These are phyloP conservation scores for Atta cephalotes DNA, from an alignment of 1,140 invertebrate genomes.

Conservation along the genomic window DNA sequence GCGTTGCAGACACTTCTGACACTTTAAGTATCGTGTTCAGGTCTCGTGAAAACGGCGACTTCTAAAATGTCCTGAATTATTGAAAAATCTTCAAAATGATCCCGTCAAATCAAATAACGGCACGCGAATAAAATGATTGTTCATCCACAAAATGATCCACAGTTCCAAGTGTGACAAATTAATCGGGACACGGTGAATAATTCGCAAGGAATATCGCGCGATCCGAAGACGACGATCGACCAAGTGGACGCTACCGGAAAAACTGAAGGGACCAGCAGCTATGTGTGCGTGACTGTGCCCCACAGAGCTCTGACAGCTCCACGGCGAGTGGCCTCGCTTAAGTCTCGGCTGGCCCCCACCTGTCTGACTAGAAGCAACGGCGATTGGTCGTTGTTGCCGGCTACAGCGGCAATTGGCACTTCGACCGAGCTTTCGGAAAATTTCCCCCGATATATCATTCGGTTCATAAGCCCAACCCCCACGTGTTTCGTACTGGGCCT, in stretches of 20 bases:
- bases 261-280: slow-evolving; percentile 76
- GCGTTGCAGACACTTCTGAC: slow-evolving; percentile 51
- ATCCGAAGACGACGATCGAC: slow-evolving; percentile 36
- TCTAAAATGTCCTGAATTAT: slow-evolving; percentile 4
- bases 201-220: slow-evolving; percentile 47
- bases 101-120: not conserved
- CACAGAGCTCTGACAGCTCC: slow-evolving; percentile 87
- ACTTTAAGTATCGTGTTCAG: slow-evolving; percentile 6
- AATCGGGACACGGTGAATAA: not conserved
- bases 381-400: slow-evolving; percentile 82
- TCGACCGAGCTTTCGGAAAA: slow-evolving; percentile 83
- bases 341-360: slow-evolving; percentile 84
- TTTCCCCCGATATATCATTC: slow-evolving; percentile 80
- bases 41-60: not conserved
- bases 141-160: not conserved
- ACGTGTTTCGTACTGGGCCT: slow-evolving; percentile 45
- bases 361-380: slow-evolving; percentile 73
- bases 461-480: slow-evolving; percentile 67
- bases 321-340: slow-evolving; percentile 86
- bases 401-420: slow-evolving; percentile 83
- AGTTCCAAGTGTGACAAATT: slow-evolving; percentile 16
- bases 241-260: slow-evolving; percentile 78
- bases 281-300: slow-evolving; percentile 86
- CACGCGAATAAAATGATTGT: slow-evolving; percentile 10
- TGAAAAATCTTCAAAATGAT: slow-evolving; percentile 32